Percentiles rank a stretch among this genome's conserved stretches.
These are phyloP conservation scores for Diaperis boleti DNA, from an alignment of 2,888 invertebrate species.

Conservation along the genomic window DNA sequence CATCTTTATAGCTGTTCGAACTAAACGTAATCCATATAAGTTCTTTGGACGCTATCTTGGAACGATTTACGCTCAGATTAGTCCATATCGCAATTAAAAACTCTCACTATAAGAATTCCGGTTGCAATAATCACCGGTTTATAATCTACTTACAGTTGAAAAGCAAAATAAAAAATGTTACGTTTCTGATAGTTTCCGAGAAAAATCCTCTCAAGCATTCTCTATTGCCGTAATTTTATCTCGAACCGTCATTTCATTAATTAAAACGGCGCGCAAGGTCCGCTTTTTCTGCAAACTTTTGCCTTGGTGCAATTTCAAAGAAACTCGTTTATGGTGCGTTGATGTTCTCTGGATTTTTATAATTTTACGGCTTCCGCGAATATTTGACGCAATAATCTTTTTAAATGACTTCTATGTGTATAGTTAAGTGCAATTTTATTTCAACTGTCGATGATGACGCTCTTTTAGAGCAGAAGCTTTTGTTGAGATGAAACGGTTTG, in stretches of 20 bases:
- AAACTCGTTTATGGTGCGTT: slow-evolving; percentile 42
- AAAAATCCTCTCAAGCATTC: slow-evolving; percentile 44
- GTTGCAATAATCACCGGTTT: slow-evolving; percentile 35
- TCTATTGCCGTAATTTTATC: slow-evolving; percentile 47
- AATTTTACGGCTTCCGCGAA: slow-evolving; percentile 51
- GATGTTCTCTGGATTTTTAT: slow-evolving; percentile 45
- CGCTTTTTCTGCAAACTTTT: slow-evolving; percentile 34
- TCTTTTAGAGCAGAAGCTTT: background rate
- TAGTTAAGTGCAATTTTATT: slow-evolving; percentile 17
- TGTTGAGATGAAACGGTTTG: slow-evolving; percentile 12
- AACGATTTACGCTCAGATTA: slow-evolving; percentile 35
- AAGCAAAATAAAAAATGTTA: slow-evolving; percentile 29
- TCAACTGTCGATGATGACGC: slow-evolving; percentile 11
- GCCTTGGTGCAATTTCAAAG: slow-evolving; percentile 40
- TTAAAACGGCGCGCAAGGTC: slow-evolving; percentile 45
- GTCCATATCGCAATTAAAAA: slow-evolving; percentile 42
- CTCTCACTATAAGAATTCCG: slow-evolving; percentile 45
- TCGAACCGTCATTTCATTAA: slow-evolving; percentile 51
- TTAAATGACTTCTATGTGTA: slow-evolving; percentile 28
- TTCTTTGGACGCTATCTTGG: slow-evolving; percentile 7
- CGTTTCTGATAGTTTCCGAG: slow-evolving; percentile 45
- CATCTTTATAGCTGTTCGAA: slow-evolving; percentile 33
- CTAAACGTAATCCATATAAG: slow-evolving; percentile 31
- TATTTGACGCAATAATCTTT: slow-evolving; percentile 45
- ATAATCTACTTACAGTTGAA: slow-evolving; percentile 29